These are phyloP conservation scores for Forficula auricularia DNA, from an alignment of 1,140 invertebrate genomes.

Conservation along the genomic window DNA sequence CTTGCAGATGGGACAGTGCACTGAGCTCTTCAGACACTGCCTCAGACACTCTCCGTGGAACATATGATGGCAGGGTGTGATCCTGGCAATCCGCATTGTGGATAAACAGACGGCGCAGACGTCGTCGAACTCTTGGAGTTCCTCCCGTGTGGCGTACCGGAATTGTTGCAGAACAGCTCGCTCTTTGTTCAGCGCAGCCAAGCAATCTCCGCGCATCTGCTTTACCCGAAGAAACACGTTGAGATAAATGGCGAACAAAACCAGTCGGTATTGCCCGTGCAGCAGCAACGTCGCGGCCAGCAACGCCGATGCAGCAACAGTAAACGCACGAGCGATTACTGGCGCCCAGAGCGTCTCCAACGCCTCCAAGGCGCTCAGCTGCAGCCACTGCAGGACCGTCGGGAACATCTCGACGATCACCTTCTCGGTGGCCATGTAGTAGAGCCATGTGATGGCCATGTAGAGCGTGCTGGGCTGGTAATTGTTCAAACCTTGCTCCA, in stretches of 20 bases:
- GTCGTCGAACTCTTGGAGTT: slow-evolving; percentile 48
- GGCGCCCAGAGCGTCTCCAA: slow-evolving; percentile 47
- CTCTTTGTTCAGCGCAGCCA: slow-evolving; percentile 35
- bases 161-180: slow-evolving; percentile 40
- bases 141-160: slow-evolving; percentile 40
- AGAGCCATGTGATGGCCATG: slow-evolving; percentile 42
- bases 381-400: slow-evolving; percentile 32
- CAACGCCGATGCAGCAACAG: slow-evolving; percentile 31
- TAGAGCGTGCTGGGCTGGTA: slow-evolving; percentile 48
- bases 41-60: slow-evolving; percentile 58
- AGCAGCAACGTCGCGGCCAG: slow-evolving; percentile 32
- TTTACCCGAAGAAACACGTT: slow-evolving; percentile 47
- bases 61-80: slow-evolving; percentile 57
- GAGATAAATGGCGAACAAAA: slow-evolving; percentile 39
- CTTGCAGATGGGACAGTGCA: slow-evolving; percentile 54
- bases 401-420: slow-evolving; percentile 43
- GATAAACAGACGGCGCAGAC: slow-evolving; percentile 57
- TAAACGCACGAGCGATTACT: slow-evolving; percentile 37
- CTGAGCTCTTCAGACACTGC: slow-evolving; percentile 44
- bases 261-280: slow-evolving; percentile 35
- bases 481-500: slow-evolving; percentile 55
- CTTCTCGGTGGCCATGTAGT: slow-evolving; percentile 56
- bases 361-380: slow-evolving; percentile 41
- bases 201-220: slow-evolving; percentile 36
- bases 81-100: slow-evolving; percentile 40